These are phyloP conservation scores for Drosophila paramelanica DNA, from an alignment of 2,888 invertebrate species.

Conservation along the genomic window DNA sequence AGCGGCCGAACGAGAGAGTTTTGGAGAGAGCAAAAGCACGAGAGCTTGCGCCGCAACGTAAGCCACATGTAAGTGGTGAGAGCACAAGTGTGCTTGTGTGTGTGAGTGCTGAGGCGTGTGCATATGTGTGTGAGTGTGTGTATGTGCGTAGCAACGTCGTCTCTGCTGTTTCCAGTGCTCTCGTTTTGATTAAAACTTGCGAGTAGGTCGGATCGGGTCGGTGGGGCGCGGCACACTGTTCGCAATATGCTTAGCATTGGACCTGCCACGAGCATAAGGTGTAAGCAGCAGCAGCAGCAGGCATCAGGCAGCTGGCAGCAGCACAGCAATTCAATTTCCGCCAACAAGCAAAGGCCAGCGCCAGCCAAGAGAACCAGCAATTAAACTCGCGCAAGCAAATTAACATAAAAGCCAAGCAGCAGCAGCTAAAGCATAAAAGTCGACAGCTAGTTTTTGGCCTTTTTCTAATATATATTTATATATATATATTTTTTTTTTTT, in stretches of 20 bases:
- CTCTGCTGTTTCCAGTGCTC: constrained; percentile 71
- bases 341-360: constrained; percentile 60
- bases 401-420: constrained; percentile 69
- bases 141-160: constrained; percentile 23
- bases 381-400: constrained; percentile 71
- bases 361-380: constrained; percentile 48
- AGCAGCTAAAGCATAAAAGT: constrained; percentile 54
- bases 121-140: constrained; percentile 4
- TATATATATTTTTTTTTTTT: too few relatives aligned
- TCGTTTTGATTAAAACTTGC: constrained; percentile 79
- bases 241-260: constrained; percentile 67
- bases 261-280: constrained; percentile 61
- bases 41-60: constrained; percentile 46
- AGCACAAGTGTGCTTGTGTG: not conserved
- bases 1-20: constrained; percentile 6
- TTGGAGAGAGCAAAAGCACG: constrained; percentile 18
- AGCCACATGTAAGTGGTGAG: constrained; percentile 42
- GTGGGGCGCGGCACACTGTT: constrained; percentile 67
- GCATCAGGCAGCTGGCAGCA: constrained; percentile 14
- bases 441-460: constrained; percentile 55
- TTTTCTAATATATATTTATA: not conserved
- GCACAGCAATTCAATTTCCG: constrained; percentile 74
- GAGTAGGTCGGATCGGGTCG: constrained; percentile 60
- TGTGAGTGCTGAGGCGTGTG: too few relatives aligned
- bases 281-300: constrained; percentile 31